A percentile compares a stretch with the other conserved stretches of the same genome.
phyloP scores from a whole-genome alignment of 2,113 vertebrate species.

The Hippotragus niger region DNA sequence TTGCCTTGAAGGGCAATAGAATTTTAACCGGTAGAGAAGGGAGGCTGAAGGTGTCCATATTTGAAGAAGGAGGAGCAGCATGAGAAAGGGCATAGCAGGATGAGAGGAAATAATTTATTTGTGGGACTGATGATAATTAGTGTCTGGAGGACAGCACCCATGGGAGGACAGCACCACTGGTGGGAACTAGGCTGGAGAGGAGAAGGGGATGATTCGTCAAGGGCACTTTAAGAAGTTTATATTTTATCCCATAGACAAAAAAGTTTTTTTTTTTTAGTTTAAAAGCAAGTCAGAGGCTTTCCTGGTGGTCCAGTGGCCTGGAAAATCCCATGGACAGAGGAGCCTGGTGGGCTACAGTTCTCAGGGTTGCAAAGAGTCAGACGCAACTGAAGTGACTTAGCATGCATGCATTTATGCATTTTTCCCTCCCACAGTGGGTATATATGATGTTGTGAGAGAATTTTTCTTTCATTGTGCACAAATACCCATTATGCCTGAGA shows the following conservation, averaged over 20 bases:
- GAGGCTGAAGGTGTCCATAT: background rate
- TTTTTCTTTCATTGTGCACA: background rate
- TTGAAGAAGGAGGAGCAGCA: background rate
- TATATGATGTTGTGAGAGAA: background rate
- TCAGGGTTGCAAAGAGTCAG: background rate
- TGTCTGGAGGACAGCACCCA: background rate
- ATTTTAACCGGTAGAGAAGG: background rate
- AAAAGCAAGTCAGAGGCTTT: background rate
- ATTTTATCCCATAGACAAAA: background rate
- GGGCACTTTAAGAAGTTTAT: background rate
- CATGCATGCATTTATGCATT: background rate
- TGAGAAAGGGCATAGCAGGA: background rate
- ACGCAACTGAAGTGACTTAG: background rate
- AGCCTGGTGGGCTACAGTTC: background rate
- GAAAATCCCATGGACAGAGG: background rate
- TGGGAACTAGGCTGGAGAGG: background rate
- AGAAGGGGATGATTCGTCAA: fast-evolving
- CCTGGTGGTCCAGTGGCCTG: background rate
- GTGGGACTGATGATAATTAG: background rate
- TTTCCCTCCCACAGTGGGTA: background rate
- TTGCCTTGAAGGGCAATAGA: conserved; percentile 38
- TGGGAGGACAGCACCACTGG: background rate
- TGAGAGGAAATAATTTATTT: background rate
- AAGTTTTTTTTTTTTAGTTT: background rate
- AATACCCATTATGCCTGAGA: background rate